Evolutionary conservation across 2,888 invertebrate genomes (phyloP).

Genomic region (Enoplolaimus lenunculus): DNA sequence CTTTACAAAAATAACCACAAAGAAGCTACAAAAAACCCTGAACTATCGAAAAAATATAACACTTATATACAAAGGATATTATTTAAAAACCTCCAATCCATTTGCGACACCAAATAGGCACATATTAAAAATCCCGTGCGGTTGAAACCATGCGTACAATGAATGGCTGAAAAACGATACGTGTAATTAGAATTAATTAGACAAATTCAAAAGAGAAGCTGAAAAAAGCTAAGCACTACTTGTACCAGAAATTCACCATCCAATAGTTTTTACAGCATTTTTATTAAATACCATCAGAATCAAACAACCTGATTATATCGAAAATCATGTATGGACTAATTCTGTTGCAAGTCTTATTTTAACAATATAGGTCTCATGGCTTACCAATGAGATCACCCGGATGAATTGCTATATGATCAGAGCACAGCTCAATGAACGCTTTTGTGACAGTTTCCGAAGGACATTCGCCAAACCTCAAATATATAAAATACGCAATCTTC

Average conservation of each 20-base stretch:
- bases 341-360: too few relatives aligned
- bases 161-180: conserved; percentile 54
- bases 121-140: conserved; percentile 86
- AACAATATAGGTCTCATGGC: too few relatives aligned
- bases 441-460: conserved; percentile 69
- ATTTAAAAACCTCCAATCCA: conserved; percentile 57
- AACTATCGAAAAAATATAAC: too few relatives aligned
- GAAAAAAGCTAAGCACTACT: too few relatives aligned
- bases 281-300: too few relatives aligned
- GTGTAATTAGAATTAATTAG: conserved; percentile 13
- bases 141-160: conserved; percentile 97
- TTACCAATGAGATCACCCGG: conserved; percentile 61
- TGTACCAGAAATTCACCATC: conserved; percentile 17
- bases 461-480: conserved; percentile 63
- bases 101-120: conserved; percentile 70
- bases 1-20: too few relatives aligned
- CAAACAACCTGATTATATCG: too few relatives aligned
- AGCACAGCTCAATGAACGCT: conserved; percentile 65
- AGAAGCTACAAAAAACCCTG: too few relatives aligned
- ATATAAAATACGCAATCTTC: conserved; percentile 8
- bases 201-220: background rate
- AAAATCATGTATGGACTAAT: too few relatives aligned
- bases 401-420: conserved; percentile 60
- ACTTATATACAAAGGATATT: too few relatives aligned
- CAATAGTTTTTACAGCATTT: conserved; percentile 11